phyloP scores from a whole-genome alignment of 2,888 invertebrate species.

The Nomada fabriciana region DNA sequence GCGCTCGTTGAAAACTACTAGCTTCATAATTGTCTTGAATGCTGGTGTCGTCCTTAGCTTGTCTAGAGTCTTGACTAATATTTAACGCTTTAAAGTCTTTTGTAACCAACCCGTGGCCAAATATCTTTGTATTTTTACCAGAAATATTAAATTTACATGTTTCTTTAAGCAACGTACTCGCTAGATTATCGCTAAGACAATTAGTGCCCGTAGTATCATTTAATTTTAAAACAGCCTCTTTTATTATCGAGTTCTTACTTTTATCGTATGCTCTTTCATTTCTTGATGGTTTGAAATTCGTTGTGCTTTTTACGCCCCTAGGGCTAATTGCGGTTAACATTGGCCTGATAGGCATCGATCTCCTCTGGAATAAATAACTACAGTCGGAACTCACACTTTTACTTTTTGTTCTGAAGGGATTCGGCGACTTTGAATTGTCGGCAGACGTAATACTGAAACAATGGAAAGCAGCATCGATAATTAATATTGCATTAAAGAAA shows the following conservation, averaged over 20 bases:
- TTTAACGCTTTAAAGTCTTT: constrained; percentile 81
- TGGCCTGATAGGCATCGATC: constrained; percentile 75
- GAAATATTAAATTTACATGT: constrained; percentile 78
- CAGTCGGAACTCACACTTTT: constrained; percentile 71
- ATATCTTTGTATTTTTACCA: constrained; percentile 72
- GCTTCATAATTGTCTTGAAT: constrained; percentile 76
- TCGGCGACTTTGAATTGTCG: constrained; percentile 72
- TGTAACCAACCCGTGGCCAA: constrained; percentile 79
- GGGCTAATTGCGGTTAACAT: constrained; percentile 69
- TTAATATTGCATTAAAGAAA: background rate
- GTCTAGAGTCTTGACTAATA: constrained; percentile 73
- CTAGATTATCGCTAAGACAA: constrained; percentile 73
- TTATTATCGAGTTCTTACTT: constrained; percentile 77
- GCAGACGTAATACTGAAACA: constrained; percentile 66
- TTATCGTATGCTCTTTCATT: constrained; percentile 76
- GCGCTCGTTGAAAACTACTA: constrained; percentile 80
- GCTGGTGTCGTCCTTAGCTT: constrained; percentile 80
- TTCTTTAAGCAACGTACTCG: constrained; percentile 74
- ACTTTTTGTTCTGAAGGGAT: constrained; percentile 75
- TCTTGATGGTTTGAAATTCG: constrained; percentile 79
- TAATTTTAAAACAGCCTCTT: constrained; percentile 81
- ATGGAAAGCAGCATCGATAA: constrained; percentile 14
- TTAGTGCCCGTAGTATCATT: constrained; percentile 70
- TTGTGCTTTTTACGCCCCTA: constrained; percentile 79
- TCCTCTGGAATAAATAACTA: constrained; percentile 72